Base-by-base conservation (phyloP, 2,113 vertebrate species). In the Poeciliopsis prolifica region DNA sequence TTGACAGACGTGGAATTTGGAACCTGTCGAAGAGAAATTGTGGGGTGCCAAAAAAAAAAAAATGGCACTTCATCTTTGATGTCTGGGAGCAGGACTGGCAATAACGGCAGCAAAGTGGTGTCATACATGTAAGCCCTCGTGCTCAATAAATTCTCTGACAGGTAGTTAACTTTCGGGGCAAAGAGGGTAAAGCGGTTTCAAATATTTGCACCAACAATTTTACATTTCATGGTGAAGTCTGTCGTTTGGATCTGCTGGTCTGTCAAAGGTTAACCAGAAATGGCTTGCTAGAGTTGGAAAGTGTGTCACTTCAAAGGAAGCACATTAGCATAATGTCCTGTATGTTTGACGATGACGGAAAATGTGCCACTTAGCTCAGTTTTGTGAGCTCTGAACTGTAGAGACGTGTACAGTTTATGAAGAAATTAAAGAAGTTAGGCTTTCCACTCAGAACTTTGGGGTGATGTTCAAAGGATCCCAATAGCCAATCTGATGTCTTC, bases 211-310 rank as follows among this genome's bases (percentile, higher is more conserved):
- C n/a, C n/a, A 70, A 75, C 75, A 70, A 78, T 83, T 88, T 80
- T 62, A 70, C 78, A 70, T 87, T 81, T 80, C 63, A 72, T 72
- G 67, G 68, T 74, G 40, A 84, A 80, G 77, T 76, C 37, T 10
- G 62, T 84, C 77, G 65, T 58, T 54, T 54, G 51, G 68, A 77
- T 81, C 63, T 54, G 51, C 68, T 33, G n/a, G 31, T 64, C 80
- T 40, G 75, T 84, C 77, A 87, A 86, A 89, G 86, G 83, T 89
- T 90, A 88, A 92, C 89, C 83, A 84, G 83, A 91, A 85, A 84
- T 82, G 80, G 70, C 75, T 79, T 35, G 58, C 74, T 78, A 69
- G 77, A 63, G 37, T 80, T 58, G 65, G 65, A 61, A 84, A 68
- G 69, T 42, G 77, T 80, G 75, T 70, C 77, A 91, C 89, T 91